These are phyloP conservation scores for Tenualosa thibaudeaui DNA, from an alignment of 2,797 vertebrate genomes.

Conservation along the genomic window DNA sequence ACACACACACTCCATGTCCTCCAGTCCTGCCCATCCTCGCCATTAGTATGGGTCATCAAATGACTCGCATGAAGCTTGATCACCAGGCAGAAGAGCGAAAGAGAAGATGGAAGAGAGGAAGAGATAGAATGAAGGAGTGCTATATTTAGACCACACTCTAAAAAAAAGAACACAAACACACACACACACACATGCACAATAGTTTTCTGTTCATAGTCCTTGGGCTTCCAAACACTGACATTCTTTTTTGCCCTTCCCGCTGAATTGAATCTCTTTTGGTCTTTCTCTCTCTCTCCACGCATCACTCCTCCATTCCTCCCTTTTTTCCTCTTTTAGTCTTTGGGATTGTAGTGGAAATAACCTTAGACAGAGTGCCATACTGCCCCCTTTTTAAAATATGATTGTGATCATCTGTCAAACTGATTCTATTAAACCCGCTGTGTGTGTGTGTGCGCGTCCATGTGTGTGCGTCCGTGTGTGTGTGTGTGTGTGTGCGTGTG, in stretches of 20 bases:
- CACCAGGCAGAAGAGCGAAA: conserved; percentile 39
- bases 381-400: background rate
- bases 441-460: background rate
- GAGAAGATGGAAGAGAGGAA: background rate
- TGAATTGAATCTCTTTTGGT: conserved; percentile 33
- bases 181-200: background rate
- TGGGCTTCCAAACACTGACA: conserved; percentile 34
- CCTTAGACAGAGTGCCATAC: background rate
- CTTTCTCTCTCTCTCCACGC: background rate
- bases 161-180: conserved; percentile 6
- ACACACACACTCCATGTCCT: background rate
- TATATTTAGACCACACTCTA: conserved; percentile 67
- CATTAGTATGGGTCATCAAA: conserved; percentile 39
- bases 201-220: conserved; percentile 52
- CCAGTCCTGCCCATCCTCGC: conserved; percentile 19
- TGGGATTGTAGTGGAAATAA: background rate
- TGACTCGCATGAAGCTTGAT: conserved; percentile 32
- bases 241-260: background rate
- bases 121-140: conserved; percentile 42
- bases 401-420: background rate
- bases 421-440: too few species aligned
- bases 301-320: conserved; percentile 11
- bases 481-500: conserved; percentile 15
- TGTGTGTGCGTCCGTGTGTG: background rate
- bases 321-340: background rate